Base-by-base conservation (phyloP, 2,113 vertebrate species). In the Arenaria interpres region DNA sequence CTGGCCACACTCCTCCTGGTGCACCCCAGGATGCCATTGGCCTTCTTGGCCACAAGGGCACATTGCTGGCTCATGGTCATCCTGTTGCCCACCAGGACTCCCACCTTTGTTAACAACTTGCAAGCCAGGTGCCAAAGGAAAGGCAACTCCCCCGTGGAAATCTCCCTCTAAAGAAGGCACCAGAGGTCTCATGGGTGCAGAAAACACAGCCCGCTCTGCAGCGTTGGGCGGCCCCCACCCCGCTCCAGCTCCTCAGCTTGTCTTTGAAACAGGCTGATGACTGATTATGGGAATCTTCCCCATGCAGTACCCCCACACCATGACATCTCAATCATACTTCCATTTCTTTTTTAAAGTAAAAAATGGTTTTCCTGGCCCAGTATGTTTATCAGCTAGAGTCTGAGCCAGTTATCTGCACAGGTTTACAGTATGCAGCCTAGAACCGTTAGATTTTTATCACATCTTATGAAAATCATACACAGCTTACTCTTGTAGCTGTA, bases 371-470 rank as follows among this genome's bases (percentile, higher is more conserved):
- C 48, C 89, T 87, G 48, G 80, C 88, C 85, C 86, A 48, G 64
- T 59, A 25, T 72, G 39, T 92, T 97, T 97, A 96, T 96, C 93
- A 81, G 79, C 78, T 85, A 67, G 89, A 66, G 92, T 46, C 37
- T 87, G 91, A 96, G 74, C 62, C 77, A 95, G 71, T 92, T 96
- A 97, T 96, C 89, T 88, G 85, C 75, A 91, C 57, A 50, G 75
- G 89, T 92, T 96, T 93, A 89, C 2, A 0, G 78, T 84, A 85
- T 79, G 85, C 87, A 96, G 89, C 96, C 96, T 97, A 96, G 94
- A 97, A 96, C 85, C 63, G 14, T 92, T 95, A 96, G 93, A 97
- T 97, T 87, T 89, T 79, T 97, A 97, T 97, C 95, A 48, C 1
- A 0, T 82, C 77, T 96, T 89, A 95, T 73, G 94, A 97, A 97